phyloP scores from a whole-genome alignment of 1,140 invertebrate genomes.

The Conus ventricosus region DNA sequence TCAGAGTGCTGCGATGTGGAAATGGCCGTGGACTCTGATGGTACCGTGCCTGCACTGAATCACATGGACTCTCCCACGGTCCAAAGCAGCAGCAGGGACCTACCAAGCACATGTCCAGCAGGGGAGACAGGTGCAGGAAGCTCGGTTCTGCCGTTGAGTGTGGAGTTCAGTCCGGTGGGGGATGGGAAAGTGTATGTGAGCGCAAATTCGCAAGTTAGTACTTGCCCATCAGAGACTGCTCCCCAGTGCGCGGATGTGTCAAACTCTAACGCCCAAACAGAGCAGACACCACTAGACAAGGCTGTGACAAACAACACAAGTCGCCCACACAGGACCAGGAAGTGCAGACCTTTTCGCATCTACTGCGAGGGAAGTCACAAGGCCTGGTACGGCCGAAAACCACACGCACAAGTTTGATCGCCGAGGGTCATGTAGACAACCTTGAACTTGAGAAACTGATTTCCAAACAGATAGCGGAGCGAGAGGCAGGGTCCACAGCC shows the following conservation, averaged over 20 bases:
- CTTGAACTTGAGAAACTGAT: conserved; percentile 53
- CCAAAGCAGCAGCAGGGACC: not conserved
- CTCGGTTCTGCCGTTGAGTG: not conserved
- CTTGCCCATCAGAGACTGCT: not conserved
- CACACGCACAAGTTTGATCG: conserved; percentile 36
- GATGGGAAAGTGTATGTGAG: not conserved
- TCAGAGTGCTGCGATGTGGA: not conserved
- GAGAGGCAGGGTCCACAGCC: conserved; percentile 19
- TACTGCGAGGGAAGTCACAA: conserved; percentile 39
- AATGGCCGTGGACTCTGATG: not conserved
- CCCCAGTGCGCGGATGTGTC: not conserved
- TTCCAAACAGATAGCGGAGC: conserved; percentile 45
- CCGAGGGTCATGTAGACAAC: conserved; percentile 38
- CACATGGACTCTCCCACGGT: not conserved
- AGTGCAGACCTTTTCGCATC: not conserved
- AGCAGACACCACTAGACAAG: too few relatives aligned
- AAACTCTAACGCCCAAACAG: too few relatives aligned
- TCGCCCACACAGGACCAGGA: not conserved
- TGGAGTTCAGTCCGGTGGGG: conserved; percentile 2
- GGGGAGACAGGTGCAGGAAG: not conserved
- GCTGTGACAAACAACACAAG: too few relatives aligned
- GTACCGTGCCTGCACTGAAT: not conserved
- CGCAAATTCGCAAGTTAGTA: not conserved
- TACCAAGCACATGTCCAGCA: not conserved
- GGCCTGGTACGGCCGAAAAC: conserved; percentile 52